Evolutionary conservation across 2,113 vertebrate genomes (phyloP).

Genomic region (Elgaria multicarinata): DNA sequence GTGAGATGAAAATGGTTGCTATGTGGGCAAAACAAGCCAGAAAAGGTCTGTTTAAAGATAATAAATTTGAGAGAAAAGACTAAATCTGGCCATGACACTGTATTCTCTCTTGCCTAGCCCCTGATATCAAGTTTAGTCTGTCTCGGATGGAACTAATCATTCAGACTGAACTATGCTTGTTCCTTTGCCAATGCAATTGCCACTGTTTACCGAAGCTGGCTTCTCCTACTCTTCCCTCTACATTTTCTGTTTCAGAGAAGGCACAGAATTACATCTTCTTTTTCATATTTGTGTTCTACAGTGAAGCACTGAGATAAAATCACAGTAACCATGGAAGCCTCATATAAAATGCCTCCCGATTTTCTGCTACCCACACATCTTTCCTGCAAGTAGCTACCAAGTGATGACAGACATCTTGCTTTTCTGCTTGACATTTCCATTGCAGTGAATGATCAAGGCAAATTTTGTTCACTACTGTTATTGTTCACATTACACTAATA

Average conservation of each 20-base stretch:
- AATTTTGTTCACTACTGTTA: background rate
- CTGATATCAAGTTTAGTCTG: background rate
- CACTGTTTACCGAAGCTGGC: background rate
- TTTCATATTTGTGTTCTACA: background rate
- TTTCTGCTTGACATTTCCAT: background rate
- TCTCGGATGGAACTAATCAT: background rate
- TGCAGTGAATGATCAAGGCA: background rate
- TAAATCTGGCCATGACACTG: background rate
- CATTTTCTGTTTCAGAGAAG: background rate
- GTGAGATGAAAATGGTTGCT: background rate
- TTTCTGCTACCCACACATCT: background rate
- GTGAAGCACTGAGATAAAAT: background rate
- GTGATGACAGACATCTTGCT: background rate
- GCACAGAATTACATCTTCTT: background rate
- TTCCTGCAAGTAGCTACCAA: background rate
- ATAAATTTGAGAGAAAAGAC: background rate
- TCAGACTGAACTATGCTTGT: background rate
- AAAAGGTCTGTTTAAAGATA: background rate
- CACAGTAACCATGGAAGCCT: accelerated
- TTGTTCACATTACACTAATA: background rate
- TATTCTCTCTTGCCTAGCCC: background rate
- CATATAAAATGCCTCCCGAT: background rate
- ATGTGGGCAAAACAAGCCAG: background rate
- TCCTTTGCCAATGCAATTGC: background rate
- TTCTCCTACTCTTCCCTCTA: background rate